Evolutionary conservation across 1,140 invertebrate genomes (phyloP), one percentile per base, ranked within the genome.

Genomic region (Scaptomyza pallida): DNA sequence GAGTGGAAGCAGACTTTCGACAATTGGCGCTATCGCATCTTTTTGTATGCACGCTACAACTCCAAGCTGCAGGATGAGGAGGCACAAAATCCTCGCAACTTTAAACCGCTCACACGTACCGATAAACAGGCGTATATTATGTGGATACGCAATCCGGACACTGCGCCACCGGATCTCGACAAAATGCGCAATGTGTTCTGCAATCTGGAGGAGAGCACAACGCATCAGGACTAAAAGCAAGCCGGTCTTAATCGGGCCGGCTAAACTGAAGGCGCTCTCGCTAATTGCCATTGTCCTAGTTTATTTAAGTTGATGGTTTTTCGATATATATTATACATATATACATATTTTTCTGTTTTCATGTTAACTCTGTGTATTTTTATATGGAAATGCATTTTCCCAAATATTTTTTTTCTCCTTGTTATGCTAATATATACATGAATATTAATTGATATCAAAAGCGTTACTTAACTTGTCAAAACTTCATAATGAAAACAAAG

Each of bases 1-100:
- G 89, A 90, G 57, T 90, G 89, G 89, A 90, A 90, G 50, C 89
- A 90, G 48, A 90, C 89, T 16, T 90, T 90, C 15, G 89, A 90
- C 59, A 90, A 90, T 61, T 90, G 89, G 89, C 89, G 89, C 5
- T 90, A 90, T 65, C 89, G 89, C 15, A 82, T 90, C 55, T 90
- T 90, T 40, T 70, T 90, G 10, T 90, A 90, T 56, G 89, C 89
- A 15, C 83, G 89, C 44, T 90, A 89, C 70, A 90, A 90, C 59
- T 90, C 89, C 43, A 90, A 90, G 65, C 56, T 90, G 56, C 77
- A 86, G 43, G 89, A 90, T 43, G 85, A 90, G 12, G 89, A 89
- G 45, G 89, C 80, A 10, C 78, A 90, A 33, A 89, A 90, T 76
- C 83, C 89, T 16, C 89, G 86, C 40, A 89, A 85, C 57, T 90